phyloP scores from a whole-genome alignment of 2,113 vertebrate genomes.

The Smithornis capensis region DNA sequence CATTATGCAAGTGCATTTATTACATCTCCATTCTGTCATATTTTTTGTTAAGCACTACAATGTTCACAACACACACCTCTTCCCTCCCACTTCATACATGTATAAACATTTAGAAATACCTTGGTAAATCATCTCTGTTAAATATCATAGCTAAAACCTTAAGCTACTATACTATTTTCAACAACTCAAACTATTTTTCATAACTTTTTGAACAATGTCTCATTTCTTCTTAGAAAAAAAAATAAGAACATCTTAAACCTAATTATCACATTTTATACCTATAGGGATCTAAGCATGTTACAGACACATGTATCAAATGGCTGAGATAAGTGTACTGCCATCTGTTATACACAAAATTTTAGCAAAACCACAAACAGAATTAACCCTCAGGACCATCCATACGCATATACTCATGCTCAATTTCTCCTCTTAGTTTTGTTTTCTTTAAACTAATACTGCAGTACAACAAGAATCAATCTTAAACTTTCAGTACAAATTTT shows the following conservation, averaged over 20 bases:
- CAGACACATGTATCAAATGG: accelerated
- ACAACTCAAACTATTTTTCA: neutral
- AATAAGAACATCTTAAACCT: neutral
- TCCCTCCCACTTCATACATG: neutral
- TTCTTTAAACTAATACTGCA: neutral
- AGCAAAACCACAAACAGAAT: neutral
- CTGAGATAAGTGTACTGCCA: neutral
- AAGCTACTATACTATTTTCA: neutral
- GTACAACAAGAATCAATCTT: neutral
- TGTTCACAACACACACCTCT: neutral
- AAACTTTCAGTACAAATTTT: neutral
- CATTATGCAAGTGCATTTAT: neutral
- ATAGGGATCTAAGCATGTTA: neutral
- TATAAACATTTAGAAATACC: neutral
- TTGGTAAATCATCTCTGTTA: neutral
- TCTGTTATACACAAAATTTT: neutral
- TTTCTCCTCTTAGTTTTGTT: neutral
- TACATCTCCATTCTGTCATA: neutral
- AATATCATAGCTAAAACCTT: neutral
- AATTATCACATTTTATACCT: neutral
- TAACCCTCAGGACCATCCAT: neutral
- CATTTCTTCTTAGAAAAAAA: neutral
- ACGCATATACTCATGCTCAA: neutral
- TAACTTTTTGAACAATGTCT: neutral
- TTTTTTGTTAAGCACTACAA: neutral